These are phyloP conservation scores for Gasteruption jaculator DNA, from an alignment of 2,888 invertebrate genomes.

Conservation along the genomic window DNA sequence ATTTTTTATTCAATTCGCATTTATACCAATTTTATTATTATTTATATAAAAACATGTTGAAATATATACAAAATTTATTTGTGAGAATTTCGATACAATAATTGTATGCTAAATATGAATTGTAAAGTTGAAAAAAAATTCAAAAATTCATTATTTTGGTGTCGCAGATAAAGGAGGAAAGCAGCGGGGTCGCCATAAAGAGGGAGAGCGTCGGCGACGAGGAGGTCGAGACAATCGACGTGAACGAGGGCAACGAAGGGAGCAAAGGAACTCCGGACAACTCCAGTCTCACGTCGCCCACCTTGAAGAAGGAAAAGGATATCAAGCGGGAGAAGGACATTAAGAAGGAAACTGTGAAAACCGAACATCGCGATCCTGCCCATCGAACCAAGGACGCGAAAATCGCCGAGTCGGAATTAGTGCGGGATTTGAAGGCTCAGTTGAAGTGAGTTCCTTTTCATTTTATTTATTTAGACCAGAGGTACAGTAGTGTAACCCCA, in stretches of 20 bases:
- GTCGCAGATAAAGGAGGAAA: conserved; percentile 44
- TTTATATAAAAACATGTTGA: too few relatives aligned
- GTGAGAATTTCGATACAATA: too few relatives aligned
- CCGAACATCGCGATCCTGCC: conserved; percentile 55
- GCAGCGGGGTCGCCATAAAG: conserved; percentile 39
- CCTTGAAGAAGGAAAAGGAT: conserved; percentile 59
- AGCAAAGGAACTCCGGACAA: conserved; percentile 50
- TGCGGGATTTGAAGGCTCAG: conserved; percentile 85
- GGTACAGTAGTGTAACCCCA: too few relatives aligned
- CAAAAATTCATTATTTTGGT: conserved; percentile 8
- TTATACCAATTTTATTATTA: too few relatives aligned
- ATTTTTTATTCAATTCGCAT: too few relatives aligned
- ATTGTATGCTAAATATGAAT: conserved; percentile 3
- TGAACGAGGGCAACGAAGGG: conserved; percentile 49
- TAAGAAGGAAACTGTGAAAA: conserved; percentile 51
- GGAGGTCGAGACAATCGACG: conserved; percentile 49
- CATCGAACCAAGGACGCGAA: conserved; percentile 63
- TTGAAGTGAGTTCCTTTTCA: conserved; percentile 88
- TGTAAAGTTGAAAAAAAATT: conserved; percentile 1
- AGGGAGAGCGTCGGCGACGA: conserved; percentile 42
- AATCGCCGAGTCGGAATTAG: conserved; percentile 68
- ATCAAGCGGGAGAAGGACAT: conserved; percentile 62
- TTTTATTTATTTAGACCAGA: conserved; percentile 9
- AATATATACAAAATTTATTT: too few relatives aligned
- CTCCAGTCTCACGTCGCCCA: conserved; percentile 47